Conservation (phyloP, 2,113 vertebrate species). For the Lophochroa leadbeateri region DNA sequence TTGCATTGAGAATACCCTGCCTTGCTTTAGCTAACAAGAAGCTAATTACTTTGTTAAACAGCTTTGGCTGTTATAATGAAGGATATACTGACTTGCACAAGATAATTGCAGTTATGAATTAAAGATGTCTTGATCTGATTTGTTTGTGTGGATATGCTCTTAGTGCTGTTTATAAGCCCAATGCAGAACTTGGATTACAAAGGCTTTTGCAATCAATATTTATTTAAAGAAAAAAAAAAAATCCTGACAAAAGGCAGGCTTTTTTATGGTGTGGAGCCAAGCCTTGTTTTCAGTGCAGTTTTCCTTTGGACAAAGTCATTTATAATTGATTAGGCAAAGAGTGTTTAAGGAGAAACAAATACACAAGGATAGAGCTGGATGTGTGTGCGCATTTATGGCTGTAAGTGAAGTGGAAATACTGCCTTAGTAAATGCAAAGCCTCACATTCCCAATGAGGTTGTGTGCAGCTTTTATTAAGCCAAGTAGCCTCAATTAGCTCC, state of each 20-base stretch:
- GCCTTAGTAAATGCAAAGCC: background rate
- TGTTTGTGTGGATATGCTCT: background rate
- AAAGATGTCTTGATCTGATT: conserved; percentile 22
- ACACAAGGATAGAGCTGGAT: background rate
- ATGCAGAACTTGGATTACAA: background rate
- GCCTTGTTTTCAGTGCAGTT: background rate
- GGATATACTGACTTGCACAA: background rate
- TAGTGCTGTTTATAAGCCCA: background rate
- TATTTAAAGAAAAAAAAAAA: background rate
- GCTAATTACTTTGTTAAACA: conserved; percentile 49
- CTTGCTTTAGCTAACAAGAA: background rate
- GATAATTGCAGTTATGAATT: conserved; percentile 43
- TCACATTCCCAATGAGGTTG: background rate
- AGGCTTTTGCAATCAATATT: background rate
- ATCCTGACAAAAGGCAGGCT: background rate
- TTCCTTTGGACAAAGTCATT: background rate
- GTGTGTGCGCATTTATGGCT: background rate
- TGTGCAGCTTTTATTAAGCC: background rate
- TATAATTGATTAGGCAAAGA: conserved; percentile 48
- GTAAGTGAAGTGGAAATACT: background rate
- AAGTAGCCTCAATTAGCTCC: background rate
- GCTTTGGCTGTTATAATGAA: background rate
- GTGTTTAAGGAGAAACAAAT: conserved; percentile 31
- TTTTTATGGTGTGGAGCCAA: background rate
- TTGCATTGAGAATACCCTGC: background rate